Base-by-base conservation (phyloP, 2,797 vertebrate species). In the Poliocrania exsul region DNA sequence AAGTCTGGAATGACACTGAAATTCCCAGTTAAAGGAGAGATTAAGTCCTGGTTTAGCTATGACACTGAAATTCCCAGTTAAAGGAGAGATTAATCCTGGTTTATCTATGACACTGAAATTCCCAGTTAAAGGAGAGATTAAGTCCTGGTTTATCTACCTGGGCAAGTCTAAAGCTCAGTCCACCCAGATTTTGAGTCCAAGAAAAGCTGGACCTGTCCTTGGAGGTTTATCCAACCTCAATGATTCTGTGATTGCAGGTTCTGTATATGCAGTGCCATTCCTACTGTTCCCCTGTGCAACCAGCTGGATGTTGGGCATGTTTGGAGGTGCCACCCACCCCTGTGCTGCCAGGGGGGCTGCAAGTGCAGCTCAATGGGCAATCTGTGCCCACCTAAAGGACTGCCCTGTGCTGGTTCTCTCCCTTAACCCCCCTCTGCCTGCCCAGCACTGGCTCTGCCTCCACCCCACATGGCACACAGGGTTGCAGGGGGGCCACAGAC, bases 341-440 rank as follows among this genome's bases (percentile, higher is more conserved):
- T 31, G 25, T 57, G 64, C 81, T 87, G 85, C 73, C 66, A 70
- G 65, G 89, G 83, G 89, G 81, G 31, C 53, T 47, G 56, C 92
- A 72, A 91, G 75, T 2, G 65, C 44, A 83, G 40, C 88, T 93
- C 75, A 93, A 94, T 78, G 92, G 90, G 9, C 93, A 93, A 96
- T 90, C 82, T 93, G 93, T 17, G 78, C 64, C 31, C 46, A 89
- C 16, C 73, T 83, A 3, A 80, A 95, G 93, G 47, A 81, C 31
- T 44, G 92, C 70, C 40, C 90, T 86, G 93, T 58, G 78, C 71
- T 90, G 37, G 50, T 75, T 79, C 89, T 91, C 85, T 93, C 88
- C 81, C 67, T 84, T 85, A 87, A 91, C 94, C 86, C 87, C 88
- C 20, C 77, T 86, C 61, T 75, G 46, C 86, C 77, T 73, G 37